Conservation (phyloP, 2,888 invertebrate species). For the Archips crataeganus region DNA sequence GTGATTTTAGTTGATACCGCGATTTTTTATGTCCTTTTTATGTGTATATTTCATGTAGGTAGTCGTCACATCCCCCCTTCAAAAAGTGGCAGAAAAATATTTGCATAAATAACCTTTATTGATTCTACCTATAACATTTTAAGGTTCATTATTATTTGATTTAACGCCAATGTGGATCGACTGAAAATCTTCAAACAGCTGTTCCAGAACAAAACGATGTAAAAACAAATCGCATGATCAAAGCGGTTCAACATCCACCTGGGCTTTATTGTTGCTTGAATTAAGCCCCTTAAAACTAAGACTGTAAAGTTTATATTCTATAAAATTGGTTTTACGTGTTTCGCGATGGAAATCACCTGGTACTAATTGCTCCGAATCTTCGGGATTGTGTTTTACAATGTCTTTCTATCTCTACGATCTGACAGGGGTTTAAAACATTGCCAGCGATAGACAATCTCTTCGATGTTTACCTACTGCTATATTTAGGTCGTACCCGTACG, state of each 20-base stretch:
- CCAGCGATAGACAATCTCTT: background rate
- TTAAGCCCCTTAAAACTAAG: background rate
- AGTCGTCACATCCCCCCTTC: too few species aligned
- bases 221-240: slow-evolving; percentile 13
- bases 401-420: slow-evolving; percentile 8
- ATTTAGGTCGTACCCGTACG: background rate
- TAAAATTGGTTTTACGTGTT: background rate
- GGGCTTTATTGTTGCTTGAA: background rate
- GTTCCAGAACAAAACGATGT: slow-evolving; percentile 6
- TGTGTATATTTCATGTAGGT: too few species aligned
- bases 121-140: background rate
- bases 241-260: slow-evolving; percentile 16
- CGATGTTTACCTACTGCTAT: background rate
- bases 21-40: too few species aligned
- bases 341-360: background rate
- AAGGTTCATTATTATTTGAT: background rate
- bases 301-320: background rate
- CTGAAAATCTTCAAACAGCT: slow-evolving; percentile 16
- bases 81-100: too few species aligned
- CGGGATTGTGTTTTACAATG: background rate
- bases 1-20: too few species aligned
- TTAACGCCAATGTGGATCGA: background rate
- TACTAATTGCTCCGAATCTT: slow-evolving; percentile 2
- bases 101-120: too few species aligned
- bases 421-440: background rate